Conservation (phyloP, 2,113 vertebrate species). For the Callocephalon fimbriatum region DNA sequence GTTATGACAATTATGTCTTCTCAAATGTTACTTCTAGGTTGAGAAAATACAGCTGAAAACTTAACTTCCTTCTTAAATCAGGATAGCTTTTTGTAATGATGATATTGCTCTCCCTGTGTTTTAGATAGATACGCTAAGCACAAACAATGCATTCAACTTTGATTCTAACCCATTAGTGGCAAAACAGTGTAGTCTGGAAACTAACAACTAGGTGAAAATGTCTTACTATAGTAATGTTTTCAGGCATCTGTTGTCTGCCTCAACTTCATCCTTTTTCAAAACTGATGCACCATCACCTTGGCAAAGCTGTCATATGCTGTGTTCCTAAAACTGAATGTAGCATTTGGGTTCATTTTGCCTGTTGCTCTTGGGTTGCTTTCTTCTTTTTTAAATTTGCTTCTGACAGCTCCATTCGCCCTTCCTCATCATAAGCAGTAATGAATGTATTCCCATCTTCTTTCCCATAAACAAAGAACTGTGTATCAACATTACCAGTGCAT, state of each 20-base stretch:
- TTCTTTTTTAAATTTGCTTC: neutral
- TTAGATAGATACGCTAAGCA: neutral
- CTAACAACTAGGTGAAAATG: neutral
- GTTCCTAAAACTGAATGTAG: neutral
- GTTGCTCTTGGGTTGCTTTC: neutral
- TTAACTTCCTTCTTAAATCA: neutral
- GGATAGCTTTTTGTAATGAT: neutral
- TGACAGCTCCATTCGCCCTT: neutral
- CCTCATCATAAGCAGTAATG: neutral
- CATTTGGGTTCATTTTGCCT: neutral
- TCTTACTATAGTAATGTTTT: neutral
- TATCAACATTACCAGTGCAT: neutral
- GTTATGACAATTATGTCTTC: neutral
- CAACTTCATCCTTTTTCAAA: neutral
- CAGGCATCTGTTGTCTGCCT: neutral
- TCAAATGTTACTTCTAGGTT: neutral
- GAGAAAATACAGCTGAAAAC: neutral
- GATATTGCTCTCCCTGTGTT: neutral
- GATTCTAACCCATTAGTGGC: neutral
- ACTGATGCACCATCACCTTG: neutral
- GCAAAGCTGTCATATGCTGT: neutral
- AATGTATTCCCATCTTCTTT: conserved; percentile 4
- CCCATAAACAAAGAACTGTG: neutral
- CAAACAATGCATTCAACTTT: neutral
- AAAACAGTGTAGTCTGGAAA: neutral